Base-by-base conservation (phyloP, 1,140 invertebrate genomes). In the Cotesia typhae region DNA sequence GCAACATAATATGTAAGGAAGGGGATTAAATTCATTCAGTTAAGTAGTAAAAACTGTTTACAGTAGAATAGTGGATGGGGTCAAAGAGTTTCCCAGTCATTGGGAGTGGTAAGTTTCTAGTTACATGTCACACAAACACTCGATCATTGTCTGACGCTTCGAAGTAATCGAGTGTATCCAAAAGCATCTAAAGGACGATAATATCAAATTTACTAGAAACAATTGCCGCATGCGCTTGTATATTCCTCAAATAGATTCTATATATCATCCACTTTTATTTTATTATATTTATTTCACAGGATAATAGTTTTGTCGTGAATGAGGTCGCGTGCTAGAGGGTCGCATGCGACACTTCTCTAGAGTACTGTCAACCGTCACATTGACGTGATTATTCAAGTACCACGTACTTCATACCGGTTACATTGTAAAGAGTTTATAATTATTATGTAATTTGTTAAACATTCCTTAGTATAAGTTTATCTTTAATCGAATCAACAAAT, bases 91-190 rank as follows among this genome's bases (percentile, higher is more conserved):
- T 10, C 41, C 41, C 41, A 6, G 41, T 47, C 41, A 47, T 47
- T 47, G 73, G 73, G 73, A 71, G 73, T 57, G 60, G 63, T 70
- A 20, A 68, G 10, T 71, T 68, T 74, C 73, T 55, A 41, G 73
- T 74, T 74, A 71, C 73, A 71, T 20, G 41, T 66, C 69, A 74
- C 53, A 71, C 69, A 53, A 52, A 70, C 69, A 71, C 73, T 74
- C 51, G 38, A 70, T 74, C 70, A 74, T 67, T 74, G 67, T 28
- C 35, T 37, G 36, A 20, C 67, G 14, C 14, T 41, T 47, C 68
- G 60, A 55, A 64, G 64, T 67, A 65, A 74, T 74, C 28, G 69
- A 68, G 73, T 61, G 63, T 67, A 47, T 47, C 63, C 66, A 67
- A 71, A 67, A 53, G 28, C 9, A 68, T 73, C 67, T 60, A 57